phyloP scores from a whole-genome alignment of 2,888 invertebrate genomes.

The Xestia sexstrigata region DNA sequence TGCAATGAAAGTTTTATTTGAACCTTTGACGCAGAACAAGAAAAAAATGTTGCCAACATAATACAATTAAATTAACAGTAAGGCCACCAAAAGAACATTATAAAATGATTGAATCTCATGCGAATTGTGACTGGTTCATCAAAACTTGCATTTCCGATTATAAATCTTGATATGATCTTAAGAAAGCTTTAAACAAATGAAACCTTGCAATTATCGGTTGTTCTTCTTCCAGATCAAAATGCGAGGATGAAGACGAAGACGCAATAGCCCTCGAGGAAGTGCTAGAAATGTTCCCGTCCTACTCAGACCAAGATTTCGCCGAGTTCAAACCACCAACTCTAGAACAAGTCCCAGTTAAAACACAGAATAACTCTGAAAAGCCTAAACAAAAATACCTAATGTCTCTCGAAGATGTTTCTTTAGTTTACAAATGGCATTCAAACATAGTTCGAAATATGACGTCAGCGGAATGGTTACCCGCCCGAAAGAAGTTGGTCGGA shows the following conservation, averaged over 20 bases:
- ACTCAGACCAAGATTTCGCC: slow-evolving; percentile 92
- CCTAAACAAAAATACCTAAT: slow-evolving; percentile 79
- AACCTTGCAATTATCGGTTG: neutral
- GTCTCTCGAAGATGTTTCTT: slow-evolving; percentile 89
- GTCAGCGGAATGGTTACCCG: slow-evolving; percentile 91
- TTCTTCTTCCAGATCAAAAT: slow-evolving; percentile 88
- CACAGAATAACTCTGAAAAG: slow-evolving; percentile 67
- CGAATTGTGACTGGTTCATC: neutral
- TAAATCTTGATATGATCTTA: neutral
- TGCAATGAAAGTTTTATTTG: too few species aligned
- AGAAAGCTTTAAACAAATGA: neutral
- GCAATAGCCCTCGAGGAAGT: slow-evolving; percentile 92
- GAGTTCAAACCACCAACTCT: slow-evolving; percentile 91
- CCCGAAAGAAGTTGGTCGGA: slow-evolving; percentile 84
- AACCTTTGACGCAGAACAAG: too few species aligned
- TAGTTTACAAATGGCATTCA: slow-evolving; percentile 92
- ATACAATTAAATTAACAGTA: too few species aligned
- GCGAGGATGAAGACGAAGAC: slow-evolving; percentile 93
- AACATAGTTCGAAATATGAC: slow-evolving; percentile 91
- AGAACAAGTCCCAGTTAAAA: slow-evolving; percentile 86
- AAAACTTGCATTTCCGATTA: neutral
- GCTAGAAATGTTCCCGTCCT: slow-evolving; percentile 93
- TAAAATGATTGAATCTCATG: too few species aligned
- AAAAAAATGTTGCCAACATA: too few species aligned
- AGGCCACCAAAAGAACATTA: too few species aligned